Conservation (phyloP, 1,140 invertebrate species). For the Littorina saxatilis region DNA sequence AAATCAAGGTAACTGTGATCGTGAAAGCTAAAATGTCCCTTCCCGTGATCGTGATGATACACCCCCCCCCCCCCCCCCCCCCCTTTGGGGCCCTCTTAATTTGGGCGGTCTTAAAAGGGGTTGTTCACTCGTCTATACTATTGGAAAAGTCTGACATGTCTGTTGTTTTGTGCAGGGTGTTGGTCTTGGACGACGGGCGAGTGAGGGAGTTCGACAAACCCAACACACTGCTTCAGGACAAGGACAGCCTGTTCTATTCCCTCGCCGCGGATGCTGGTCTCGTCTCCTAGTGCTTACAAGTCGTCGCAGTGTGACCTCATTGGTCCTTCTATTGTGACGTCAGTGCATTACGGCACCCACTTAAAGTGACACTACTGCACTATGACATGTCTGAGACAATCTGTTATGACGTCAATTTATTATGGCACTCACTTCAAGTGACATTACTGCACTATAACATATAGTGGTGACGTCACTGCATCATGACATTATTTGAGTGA, state of each 20-base stretch:
- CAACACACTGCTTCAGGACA: conserved; percentile 77
- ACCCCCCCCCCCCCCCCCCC: background rate
- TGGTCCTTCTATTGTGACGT: background rate
- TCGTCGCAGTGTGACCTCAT: background rate
- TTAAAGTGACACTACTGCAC: background rate
- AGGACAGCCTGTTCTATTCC: conserved; percentile 63
- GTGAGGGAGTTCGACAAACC: conserved; percentile 89
- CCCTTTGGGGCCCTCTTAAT: background rate
- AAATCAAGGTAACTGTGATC: too few relatives aligned
- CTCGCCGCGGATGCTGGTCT: conserved; percentile 63
- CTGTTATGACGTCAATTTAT: too few relatives aligned
- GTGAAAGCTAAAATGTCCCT: too few relatives aligned
- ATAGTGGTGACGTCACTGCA: background rate
- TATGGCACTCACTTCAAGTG: background rate
- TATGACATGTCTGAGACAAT: too few relatives aligned
- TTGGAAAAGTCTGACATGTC: too few relatives aligned
- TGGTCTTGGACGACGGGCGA: conserved; percentile 86
- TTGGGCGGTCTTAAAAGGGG: too few relatives aligned
- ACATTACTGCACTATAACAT: background rate
- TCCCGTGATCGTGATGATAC: too few relatives aligned
- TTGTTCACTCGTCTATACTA: too few relatives aligned
- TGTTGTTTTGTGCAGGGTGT: conserved; percentile 76
- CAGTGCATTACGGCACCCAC: background rate
- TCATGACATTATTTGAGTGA: too few relatives aligned
- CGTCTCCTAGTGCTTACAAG: too few relatives aligned